A percentile compares a stretch with the other conserved stretches of the same genome.
Evolutionary conservation across 2,888 invertebrate genomes (phyloP).

Genomic region (Leucoma salicis): DNA sequence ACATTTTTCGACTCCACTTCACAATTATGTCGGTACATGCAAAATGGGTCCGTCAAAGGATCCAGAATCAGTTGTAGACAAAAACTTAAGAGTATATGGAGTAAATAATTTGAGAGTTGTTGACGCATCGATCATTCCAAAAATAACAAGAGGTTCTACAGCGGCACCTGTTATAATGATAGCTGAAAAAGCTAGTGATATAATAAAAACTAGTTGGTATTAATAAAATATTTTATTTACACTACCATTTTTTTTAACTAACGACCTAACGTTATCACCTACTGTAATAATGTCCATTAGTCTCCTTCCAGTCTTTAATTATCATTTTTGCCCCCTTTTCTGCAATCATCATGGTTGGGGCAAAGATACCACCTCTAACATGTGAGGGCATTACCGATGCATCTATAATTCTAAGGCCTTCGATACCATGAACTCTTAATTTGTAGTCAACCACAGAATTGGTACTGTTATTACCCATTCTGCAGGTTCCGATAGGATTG

Average conservation of each 20-base stretch:
- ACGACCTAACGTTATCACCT: constrained; percentile 37
- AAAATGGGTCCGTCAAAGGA: constrained; percentile 71
- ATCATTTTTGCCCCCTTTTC: constrained; percentile 72
- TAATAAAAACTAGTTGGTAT: constrained; percentile 75
- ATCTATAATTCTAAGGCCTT: constrained; percentile 70
- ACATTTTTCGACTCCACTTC: constrained; percentile 68
- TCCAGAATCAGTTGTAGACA: constrained; percentile 67
- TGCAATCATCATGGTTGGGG: constrained; percentile 74
- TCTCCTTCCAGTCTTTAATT: constrained; percentile 72
- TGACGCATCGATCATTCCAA: constrained; percentile 73
- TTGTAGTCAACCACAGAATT: constrained; percentile 69
- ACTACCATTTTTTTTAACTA: constrained; percentile 4
- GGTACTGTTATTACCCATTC: constrained; percentile 69
- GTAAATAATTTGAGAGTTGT: constrained; percentile 62
- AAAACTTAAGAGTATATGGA: constrained; percentile 60
- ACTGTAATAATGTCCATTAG: constrained; percentile 56
- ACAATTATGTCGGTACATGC: constrained; percentile 73
- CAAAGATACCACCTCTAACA: constrained; percentile 64
- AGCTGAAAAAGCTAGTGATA: constrained; percentile 75
- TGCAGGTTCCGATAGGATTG: constrained; percentile 73
- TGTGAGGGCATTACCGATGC: constrained; percentile 76
- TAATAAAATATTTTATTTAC: constrained; percentile 52
- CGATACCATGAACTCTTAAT: constrained; percentile 67
- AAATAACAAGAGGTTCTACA: constrained; percentile 70
- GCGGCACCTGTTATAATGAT: constrained; percentile 76